Conservation (phyloP, 2,113 vertebrate genomes). For the Tretioscincus oriximinensis region DNA sequence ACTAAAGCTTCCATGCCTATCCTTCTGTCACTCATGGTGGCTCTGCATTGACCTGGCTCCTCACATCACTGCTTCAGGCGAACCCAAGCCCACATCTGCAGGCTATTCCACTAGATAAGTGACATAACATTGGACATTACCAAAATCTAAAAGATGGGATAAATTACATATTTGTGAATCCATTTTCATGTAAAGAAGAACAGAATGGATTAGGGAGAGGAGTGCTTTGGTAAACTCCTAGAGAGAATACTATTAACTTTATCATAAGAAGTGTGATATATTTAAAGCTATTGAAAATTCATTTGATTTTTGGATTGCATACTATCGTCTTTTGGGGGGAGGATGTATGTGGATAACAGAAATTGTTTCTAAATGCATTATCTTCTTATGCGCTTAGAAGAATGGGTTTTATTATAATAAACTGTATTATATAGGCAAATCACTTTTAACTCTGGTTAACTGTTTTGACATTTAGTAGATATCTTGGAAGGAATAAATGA, state of each 20-base stretch:
- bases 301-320: not conserved
- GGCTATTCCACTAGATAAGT: no score
- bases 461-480: conserved; percentile 36
- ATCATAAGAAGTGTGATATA: not conserved
- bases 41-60: no score
- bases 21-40: no score
- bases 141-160: no score
- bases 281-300: not conserved
- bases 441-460: not conserved
- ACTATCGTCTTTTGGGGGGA: not conserved
- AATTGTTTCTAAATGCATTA: conserved; percentile 9
- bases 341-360: not conserved
- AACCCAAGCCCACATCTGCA: no score
- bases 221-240: no score
- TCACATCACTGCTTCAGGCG: no score
- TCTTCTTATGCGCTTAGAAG: not conserved
- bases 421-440: conserved; percentile 5
- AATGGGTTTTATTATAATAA: conserved; percentile 8
- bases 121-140: no score
- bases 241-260: not conserved
- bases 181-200: no score
- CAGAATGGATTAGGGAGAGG: no score
- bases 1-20: no score
- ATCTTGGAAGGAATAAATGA: not conserved
- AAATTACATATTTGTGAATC: no score